Base-by-base conservation (phyloP, 1,140 invertebrate genomes). In the Bradynema listronoti region DNA sequence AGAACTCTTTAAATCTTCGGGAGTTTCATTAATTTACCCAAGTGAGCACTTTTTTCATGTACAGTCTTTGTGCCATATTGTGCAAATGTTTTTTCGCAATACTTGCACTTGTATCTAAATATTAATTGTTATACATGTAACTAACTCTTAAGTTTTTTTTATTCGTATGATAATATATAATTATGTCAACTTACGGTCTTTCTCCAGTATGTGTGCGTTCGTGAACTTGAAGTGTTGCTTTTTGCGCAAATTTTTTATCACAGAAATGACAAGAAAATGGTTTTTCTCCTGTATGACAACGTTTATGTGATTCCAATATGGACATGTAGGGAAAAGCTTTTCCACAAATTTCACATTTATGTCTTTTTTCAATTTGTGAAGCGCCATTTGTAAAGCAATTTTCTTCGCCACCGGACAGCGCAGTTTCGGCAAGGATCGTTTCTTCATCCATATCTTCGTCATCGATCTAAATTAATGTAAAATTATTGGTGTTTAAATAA, bases 161-260 rank as follows among this genome's bases (percentile, higher is more conserved):
- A n/a, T n/a, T n/a, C n/a, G n/a, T n/a, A n/a, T n/a, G n/a, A n/a
- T n/a, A n/a, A n/a, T n/a, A n/a, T n/a, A n/a, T n/a, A n/a, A n/a
- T n/a, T n/a, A n/a, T n/a, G n/a, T n/a, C 88, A 32, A 84, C 83
- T 77, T 88, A 87, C 1, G 87, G 88, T 61, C 86, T 82, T 73
- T 90, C 88, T 39, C 88, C 88, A 16, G 87, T 87, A 78, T 94
- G 91, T 25, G 88, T 90, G 54, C 65, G 46, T 43, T 68, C 83
- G 78, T 94, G 91, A 1, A 87, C 86, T 67, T 71, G 78, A 43
- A 70, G 63, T 25, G 71, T 79, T 49, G 83, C 83, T 68, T 83
- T 83, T 16, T 83, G 76, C 51, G 83, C 83, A 68, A 84, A 84
- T 32, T 78, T 78, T 68, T 84, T 83, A 53, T 78, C 75, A 64